Evolutionary conservation across 2,113 vertebrate species (phyloP).

Genomic region (Archilochus colubris): DNA sequence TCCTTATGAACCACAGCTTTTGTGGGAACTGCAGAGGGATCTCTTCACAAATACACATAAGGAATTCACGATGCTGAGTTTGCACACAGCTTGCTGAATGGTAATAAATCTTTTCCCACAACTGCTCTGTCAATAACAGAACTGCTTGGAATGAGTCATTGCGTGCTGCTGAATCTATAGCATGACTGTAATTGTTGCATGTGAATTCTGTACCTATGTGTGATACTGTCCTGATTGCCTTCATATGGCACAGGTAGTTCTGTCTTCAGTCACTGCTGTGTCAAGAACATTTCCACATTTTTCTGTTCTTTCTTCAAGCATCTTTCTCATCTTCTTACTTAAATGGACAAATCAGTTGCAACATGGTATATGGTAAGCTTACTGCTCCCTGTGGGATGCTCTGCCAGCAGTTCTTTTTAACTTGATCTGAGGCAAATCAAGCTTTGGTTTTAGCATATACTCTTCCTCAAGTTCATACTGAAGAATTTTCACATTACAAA

Average conservation of each 20-base stretch:
- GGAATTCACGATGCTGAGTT: background rate
- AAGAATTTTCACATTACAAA: background rate
- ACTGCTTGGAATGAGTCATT: background rate
- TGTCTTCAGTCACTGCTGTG: background rate
- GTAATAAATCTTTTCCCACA: background rate
- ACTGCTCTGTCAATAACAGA: background rate
- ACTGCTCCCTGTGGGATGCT: background rate
- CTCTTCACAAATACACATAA: background rate
- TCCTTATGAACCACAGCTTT: background rate
- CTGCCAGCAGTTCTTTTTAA: background rate
- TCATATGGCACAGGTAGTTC: background rate
- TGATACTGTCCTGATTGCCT: background rate
- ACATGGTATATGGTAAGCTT: background rate
- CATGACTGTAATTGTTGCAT: background rate
- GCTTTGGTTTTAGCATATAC: background rate
- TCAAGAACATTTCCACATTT: background rate
- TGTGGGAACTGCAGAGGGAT: background rate
- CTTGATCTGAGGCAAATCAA: background rate
- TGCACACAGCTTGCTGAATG: background rate
- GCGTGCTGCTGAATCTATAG: background rate
- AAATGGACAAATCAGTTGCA: background rate
- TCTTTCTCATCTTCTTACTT: background rate
- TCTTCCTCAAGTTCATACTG: background rate
- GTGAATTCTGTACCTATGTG: background rate
- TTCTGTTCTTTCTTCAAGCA: background rate